Percentiles rank a stretch among this genome's conserved stretches.
phyloP scores from a whole-genome alignment of 2,888 invertebrate genomes.

The Cyaniris semiargus region DNA sequence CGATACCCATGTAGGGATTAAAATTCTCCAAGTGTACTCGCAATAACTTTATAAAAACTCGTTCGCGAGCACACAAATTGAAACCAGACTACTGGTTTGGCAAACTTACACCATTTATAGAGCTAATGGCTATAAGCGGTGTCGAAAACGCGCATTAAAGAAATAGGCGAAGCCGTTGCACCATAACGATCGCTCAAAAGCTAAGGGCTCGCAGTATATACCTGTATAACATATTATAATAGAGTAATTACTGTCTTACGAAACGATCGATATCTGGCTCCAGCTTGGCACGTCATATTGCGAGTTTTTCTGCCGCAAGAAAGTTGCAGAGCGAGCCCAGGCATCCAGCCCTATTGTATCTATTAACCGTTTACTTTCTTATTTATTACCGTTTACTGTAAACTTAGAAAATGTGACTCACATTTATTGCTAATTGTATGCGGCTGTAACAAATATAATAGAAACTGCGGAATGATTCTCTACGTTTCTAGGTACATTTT shows the following conservation, averaged over 20 bases:
- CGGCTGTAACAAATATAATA: background rate
- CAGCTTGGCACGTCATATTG: conserved; percentile 58
- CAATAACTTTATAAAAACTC: conserved; percentile 69
- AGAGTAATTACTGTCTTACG: conserved; percentile 68
- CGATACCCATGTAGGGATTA: conserved; percentile 61
- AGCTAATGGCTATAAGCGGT: conserved; percentile 50
- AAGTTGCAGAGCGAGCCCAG: conserved; percentile 68
- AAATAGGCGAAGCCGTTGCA: conserved; percentile 56
- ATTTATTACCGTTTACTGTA: conserved; percentile 76
- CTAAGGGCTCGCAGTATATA: conserved; percentile 55
- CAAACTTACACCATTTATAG: conserved; percentile 67
- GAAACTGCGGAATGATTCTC: background rate
- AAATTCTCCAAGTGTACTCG: conserved; percentile 68
- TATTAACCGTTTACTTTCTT: conserved; percentile 76
- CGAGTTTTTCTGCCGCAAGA: conserved; percentile 69
- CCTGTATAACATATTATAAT: conserved; percentile 56
- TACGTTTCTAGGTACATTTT: background rate
- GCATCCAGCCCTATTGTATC: conserved; percentile 76
- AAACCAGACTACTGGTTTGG: conserved; percentile 58
- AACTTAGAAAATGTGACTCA: conserved; percentile 62
- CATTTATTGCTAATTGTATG: conserved; percentile 21
- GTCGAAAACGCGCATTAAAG: conserved; percentile 63
- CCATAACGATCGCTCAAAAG: conserved; percentile 52
- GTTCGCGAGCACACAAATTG: conserved; percentile 68
- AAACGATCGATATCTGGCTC: conserved; percentile 59